Conservation (phyloP, 1,140 invertebrate genomes). For the Microplitis demolitor region DNA sequence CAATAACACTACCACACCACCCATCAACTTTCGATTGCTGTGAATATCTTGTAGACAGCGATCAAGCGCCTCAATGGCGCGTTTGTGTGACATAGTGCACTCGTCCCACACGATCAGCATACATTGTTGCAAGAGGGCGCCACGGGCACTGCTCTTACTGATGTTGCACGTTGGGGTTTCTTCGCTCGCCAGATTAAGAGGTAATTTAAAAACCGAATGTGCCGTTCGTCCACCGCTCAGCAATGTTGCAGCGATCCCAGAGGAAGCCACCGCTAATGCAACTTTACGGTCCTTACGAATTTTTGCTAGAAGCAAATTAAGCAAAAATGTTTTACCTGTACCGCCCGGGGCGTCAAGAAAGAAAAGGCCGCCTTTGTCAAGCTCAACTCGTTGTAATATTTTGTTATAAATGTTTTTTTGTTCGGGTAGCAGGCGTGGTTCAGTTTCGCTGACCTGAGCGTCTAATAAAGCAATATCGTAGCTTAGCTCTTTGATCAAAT, state of each 20-base stretch:
- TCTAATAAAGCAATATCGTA: too few relatives aligned
- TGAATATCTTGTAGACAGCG: conserved; percentile 37
- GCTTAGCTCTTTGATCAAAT: too few relatives aligned
- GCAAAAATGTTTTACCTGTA: conserved; percentile 45
- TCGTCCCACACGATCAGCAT: too few relatives aligned
- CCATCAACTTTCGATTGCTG: conserved; percentile 29
- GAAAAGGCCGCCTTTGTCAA: conserved; percentile 44
- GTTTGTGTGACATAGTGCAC: neutral
- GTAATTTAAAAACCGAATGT: conserved; percentile 40
- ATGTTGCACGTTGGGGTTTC: too few relatives aligned
- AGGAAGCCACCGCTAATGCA: conserved; percentile 29
- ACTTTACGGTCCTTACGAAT: too few relatives aligned
- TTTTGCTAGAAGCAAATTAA: too few relatives aligned
- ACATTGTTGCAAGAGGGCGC: too few relatives aligned
- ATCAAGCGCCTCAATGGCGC: neutral
- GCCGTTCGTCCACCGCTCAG: conserved; percentile 37
- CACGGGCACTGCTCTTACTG: too few relatives aligned
- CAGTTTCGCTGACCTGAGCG: conserved; percentile 43
- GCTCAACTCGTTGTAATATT: conserved; percentile 47
- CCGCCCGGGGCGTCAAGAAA: conserved; percentile 50
- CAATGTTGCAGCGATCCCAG: conserved; percentile 44
- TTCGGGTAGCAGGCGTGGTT: conserved; percentile 44
- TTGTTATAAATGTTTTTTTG: conserved; percentile 48
- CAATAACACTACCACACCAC: conserved; percentile 40
- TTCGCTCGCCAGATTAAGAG: conserved; percentile 15